A percentile compares a stretch with the other conserved stretches of the same genome.
These are phyloP conservation scores for Neoarius graeffei DNA, from an alignment of 2,113 vertebrate genomes.

Conservation along the genomic window DNA sequence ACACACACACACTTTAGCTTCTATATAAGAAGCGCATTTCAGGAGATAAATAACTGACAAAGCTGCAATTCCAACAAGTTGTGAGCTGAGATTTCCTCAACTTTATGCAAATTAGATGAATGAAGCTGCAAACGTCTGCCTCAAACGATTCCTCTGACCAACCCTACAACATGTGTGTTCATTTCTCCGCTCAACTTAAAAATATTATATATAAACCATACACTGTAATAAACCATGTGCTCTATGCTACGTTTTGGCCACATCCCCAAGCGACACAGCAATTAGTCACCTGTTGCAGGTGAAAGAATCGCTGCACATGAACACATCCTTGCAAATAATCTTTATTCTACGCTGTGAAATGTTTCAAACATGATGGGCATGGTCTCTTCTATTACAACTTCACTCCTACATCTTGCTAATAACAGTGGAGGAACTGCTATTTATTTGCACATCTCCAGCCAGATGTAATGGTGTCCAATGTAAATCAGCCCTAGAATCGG, in stretches of 20 bases:
- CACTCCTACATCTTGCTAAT: background rate
- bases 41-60: background rate
- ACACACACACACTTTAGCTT: background rate
- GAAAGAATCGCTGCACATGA: background rate
- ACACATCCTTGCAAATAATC: background rate
- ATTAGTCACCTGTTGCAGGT: too few relatives aligned
- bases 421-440: background rate
- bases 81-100: background rate
- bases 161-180: background rate
- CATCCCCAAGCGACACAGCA: background rate
- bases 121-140: background rate
- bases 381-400: background rate
- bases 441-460: background rate
- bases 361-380: background rate
- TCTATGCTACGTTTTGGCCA: background rate
- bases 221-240: too few relatives aligned
- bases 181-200: too few relatives aligned
- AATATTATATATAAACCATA: background rate
- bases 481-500: too few relatives aligned
- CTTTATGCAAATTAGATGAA: background rate
- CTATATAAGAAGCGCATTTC: background rate
- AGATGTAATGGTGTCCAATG: too few relatives aligned
- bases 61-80: background rate
- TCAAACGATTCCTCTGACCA: background rate
- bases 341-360: background rate